Evolutionary conservation across 2,113 vertebrate genomes (phyloP), one percentile per base, ranked within the genome.

Genomic region (Oreochromis niloticus): DNA sequence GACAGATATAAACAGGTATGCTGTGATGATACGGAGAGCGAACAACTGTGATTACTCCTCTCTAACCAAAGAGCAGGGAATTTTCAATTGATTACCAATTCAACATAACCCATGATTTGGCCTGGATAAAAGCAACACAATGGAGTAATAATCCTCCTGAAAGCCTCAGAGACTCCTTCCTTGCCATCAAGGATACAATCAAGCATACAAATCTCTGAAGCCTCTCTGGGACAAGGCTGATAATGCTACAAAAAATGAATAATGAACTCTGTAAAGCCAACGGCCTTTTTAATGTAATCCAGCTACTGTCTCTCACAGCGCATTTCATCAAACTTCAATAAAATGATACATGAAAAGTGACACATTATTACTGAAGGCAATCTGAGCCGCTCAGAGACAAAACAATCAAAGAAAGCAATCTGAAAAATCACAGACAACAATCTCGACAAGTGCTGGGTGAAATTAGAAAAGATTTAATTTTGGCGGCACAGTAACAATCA

Each of bases 381-480:
- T 91, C 87, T 36, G 83, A 84, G 89, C 86, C 3, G 71, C 88
- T 88, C 85, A 7, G 85, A 94, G 90, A 94, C 92, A 89, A 92
- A 95, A 95, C 92, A 95, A 95, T 95, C 94, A 95, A 92, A 94
- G 86, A 90, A 92, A 93, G 91, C 92, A 95, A 95, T 95, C 94
- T 93, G 85, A 92, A 90, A 92, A 94, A 94, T 90, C 88, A 85
- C 88, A 92, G 79, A 85, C 92, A 91, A 92, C 94, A 89, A 91
- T 93, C 93, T 92, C 52, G 68, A 93, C 91, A 87, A 93, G 95
- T 92, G 92, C 85, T 4, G 85, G 88, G 87, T 85, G 90, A 91
- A 94, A 95, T 95, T 94, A 96, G 87, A 93, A 94, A 87, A 91
- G 73, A 94, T 95, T 93, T 92, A 95, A 95, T 95, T 95, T 93